Evolutionary conservation across 1,140 invertebrate species (phyloP).

Genomic region (Musca vetustissima): DNA sequence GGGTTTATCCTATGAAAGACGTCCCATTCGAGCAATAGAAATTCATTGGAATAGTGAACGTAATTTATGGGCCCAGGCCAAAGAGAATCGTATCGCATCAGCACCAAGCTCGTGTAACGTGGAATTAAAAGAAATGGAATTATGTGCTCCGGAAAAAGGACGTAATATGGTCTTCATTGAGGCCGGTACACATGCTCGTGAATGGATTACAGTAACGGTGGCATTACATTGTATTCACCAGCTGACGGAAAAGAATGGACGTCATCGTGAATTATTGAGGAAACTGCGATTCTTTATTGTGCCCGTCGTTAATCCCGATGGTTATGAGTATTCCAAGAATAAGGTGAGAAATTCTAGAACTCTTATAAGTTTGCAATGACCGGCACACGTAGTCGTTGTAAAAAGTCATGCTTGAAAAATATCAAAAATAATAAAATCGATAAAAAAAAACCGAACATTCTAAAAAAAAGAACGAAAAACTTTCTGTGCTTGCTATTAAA

Average conservation of each 20-base stretch:
- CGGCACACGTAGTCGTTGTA: too few relatives aligned
- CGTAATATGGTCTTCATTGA: constrained; percentile 57
- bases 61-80: not conserved
- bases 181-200: constrained; percentile 66
- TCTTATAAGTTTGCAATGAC: too few relatives aligned
- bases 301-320: constrained; percentile 63
- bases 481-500: too few relatives aligned
- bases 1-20: constrained; percentile 61
- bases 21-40: constrained; percentile 60
- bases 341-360: not conserved
- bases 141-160: not conserved
- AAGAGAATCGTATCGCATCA: constrained; percentile 14
- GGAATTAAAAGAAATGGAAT: not conserved
- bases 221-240: constrained; percentile 67
- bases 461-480: too few relatives aligned
- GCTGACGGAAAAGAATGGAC: constrained; percentile 56
- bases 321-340: constrained; percentile 48
- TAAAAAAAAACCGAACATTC: too few relatives aligned
- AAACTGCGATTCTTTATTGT: constrained; percentile 66
- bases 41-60: constrained; percentile 53
- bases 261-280: constrained; percentile 56
- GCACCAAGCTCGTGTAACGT: not conserved
- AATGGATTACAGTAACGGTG: constrained; percentile 67
- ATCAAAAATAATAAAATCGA: too few relatives aligned
- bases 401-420: too few relatives aligned